phyloP scores from a whole-genome alignment of 64 coral and sea anemone genomes.

The Trachythela sp. region DNA sequence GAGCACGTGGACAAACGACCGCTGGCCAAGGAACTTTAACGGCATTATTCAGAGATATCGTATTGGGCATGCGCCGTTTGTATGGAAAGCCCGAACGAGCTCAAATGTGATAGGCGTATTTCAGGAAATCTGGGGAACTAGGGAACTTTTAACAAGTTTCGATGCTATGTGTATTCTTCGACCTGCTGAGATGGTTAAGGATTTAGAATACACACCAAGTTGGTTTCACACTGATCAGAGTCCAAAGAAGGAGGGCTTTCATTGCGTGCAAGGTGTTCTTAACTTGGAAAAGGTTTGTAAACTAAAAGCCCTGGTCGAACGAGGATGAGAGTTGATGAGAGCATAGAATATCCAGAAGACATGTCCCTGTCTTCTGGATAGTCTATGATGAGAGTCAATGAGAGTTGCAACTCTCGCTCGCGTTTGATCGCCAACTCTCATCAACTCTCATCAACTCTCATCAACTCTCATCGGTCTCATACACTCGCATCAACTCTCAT shows the following conservation, averaged over 20 bases:
- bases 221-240: slow-evolving; percentile 1
- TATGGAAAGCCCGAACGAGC: neutral
- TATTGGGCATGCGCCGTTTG: neutral
- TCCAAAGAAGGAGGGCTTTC: neutral
- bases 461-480: too few species aligned
- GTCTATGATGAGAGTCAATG: too few species aligned
- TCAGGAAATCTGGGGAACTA: neutral
- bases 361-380: too few species aligned
- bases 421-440: too few species aligned
- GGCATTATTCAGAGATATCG: neutral
- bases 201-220: neutral
- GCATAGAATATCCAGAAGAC: too few species aligned
- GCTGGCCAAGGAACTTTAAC: neutral
- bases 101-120: neutral
- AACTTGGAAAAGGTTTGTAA: neutral
- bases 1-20: neutral
- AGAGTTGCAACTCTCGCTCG: too few species aligned
- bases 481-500: too few species aligned
- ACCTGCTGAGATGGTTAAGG: neutral
- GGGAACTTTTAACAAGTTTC: neutral
- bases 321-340: too few species aligned
- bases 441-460: too few species aligned
- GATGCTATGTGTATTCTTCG: neutral
- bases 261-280: neutral
- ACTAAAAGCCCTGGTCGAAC: too few species aligned